A percentile compares a stretch with the other conserved stretches of the same genome.
These are phyloP conservation scores for Burhinus oedicnemus DNA, from an alignment of 2,113 vertebrate genomes.

Conservation along the genomic window DNA sequence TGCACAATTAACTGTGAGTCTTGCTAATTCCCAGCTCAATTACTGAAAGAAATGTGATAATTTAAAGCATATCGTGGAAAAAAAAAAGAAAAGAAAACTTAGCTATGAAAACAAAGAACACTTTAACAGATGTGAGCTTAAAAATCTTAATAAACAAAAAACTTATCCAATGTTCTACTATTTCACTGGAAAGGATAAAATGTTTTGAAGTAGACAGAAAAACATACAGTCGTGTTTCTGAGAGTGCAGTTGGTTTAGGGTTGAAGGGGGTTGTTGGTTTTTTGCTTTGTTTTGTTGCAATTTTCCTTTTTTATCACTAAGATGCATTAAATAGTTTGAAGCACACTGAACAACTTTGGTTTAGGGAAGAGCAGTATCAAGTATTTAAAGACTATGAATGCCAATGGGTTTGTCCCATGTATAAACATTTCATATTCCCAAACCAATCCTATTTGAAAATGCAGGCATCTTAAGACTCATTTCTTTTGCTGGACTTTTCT, in stretches of 20 bases:
- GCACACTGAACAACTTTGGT: neutral
- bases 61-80: neutral
- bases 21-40: constrained; percentile 33
- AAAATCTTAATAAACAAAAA: neutral
- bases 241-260: neutral
- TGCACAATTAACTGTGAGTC: neutral
- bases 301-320: neutral
- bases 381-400: neutral
- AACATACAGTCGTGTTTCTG: neutral
- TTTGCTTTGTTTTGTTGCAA: neutral
- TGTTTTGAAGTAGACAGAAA: neutral
- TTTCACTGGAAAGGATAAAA: neutral
- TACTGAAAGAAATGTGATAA: constrained; percentile 17
- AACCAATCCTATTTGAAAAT: neutral
- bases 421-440: neutral
- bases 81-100: neutral
- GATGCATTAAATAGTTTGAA: neutral
- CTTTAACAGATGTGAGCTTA: neutral
- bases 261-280: fast-evolving
- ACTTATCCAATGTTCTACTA: neutral
- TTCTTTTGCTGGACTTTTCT: neutral
- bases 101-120: neutral
- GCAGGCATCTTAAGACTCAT: neutral
- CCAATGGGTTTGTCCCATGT: neutral
- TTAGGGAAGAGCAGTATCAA: neutral